phyloP scores from a whole-genome alignment of 2,113 vertebrate species.

The Ramphastos sulfuratus region DNA sequence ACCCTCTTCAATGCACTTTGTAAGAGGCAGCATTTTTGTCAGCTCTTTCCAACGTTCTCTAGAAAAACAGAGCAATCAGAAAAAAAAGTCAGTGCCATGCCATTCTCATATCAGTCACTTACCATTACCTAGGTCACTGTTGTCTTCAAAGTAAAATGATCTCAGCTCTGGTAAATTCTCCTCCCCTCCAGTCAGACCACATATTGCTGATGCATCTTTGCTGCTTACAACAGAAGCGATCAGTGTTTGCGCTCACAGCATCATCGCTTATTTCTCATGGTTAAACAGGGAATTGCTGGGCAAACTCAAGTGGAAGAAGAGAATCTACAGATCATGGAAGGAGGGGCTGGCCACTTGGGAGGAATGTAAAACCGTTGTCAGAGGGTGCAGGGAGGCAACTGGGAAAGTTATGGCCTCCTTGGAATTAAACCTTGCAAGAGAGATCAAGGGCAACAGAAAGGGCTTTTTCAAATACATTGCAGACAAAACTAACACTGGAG shows the following conservation, averaged over 20 bases:
- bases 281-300: no score
- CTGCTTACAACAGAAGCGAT: neutral
- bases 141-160: neutral
- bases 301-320: no score
- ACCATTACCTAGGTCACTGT: neutral
- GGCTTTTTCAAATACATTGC: no score
- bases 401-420: no score
- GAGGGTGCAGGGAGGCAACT: no score
- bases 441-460: no score
- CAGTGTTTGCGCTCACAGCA: neutral
- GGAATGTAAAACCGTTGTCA: no score
- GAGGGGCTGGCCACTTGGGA: no score
- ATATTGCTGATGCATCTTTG: neutral
- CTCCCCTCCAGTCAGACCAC: neutral
- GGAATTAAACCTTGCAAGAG: no score
- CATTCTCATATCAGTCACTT: neutral
- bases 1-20: neutral
- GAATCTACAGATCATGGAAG: no score
- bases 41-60: neutral
- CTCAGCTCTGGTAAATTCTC: neutral
- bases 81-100: accelerated
- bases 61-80: neutral
- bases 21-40: neutral
- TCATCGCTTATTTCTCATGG: neutral
- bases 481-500: no score